Evolutionary conservation across 2,888 invertebrate genomes (phyloP).

Genomic region (Oligia fasciuncula): DNA sequence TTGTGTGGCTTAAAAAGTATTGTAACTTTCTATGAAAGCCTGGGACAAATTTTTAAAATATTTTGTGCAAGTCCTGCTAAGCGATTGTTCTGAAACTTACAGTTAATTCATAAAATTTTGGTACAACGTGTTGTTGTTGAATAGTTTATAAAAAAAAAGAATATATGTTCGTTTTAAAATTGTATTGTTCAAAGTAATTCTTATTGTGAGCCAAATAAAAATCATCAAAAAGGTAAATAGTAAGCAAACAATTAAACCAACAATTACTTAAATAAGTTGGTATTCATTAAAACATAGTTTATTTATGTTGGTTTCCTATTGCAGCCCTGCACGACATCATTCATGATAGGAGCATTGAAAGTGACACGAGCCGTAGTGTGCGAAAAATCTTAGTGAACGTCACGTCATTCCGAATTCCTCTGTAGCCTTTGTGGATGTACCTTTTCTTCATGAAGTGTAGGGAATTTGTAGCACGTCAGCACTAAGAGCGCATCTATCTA

Average conservation of each 20-base stretch:
- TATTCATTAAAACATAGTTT: background rate
- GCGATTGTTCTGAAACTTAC: background rate
- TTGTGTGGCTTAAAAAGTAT: background rate
- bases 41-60: no score
- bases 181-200: background rate
- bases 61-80: no score
- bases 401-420: slow-evolving; percentile 3
- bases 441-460: background rate
- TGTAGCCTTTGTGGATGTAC: background rate
- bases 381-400: slow-evolving; percentile 31
- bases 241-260: background rate
- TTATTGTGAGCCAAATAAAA: background rate
- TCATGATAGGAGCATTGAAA: slow-evolving; percentile 36
- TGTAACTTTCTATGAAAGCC: no score
- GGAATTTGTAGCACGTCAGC: background rate
- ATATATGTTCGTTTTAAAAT: background rate
- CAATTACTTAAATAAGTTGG: background rate
- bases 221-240: background rate
- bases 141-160: background rate
- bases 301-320: slow-evolving; percentile 3
- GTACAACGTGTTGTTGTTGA: background rate
- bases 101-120: background rate
- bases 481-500: no score
- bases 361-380: slow-evolving; percentile 17
- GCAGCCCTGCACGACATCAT: slow-evolving; percentile 36